Percentiles rank a stretch among this genome's conserved stretches.
Conservation (phyloP, 2,797 vertebrate species). For the Atherinosoma microstoma region DNA sequence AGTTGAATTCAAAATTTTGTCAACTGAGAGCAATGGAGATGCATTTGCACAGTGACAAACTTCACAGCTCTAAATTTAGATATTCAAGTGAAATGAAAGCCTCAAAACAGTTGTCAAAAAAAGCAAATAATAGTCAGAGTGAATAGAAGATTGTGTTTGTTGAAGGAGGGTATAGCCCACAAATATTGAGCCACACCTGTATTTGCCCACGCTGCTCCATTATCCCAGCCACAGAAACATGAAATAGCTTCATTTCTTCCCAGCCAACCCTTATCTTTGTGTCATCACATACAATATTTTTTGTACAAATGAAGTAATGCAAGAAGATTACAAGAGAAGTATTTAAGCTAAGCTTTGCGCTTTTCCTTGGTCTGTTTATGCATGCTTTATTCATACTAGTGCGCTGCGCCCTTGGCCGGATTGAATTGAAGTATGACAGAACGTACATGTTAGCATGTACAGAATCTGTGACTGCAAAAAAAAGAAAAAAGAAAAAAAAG, state of each 20-base stretch:
- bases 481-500: conserved; percentile 26
- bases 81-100: conserved; percentile 36
- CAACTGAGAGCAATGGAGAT: conserved; percentile 13
- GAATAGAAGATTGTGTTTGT: conserved; percentile 75
- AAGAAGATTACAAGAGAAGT: conserved; percentile 7
- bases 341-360: conserved; percentile 23
- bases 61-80: not conserved
- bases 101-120: conserved; percentile 60
- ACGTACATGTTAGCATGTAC: conserved; percentile 6
- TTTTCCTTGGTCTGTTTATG: conserved; percentile 35
- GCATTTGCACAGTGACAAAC: not conserved
- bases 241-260: conserved; percentile 42
- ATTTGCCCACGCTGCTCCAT: conserved; percentile 75
- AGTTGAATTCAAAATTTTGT: not conserved
- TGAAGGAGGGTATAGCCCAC: conserved; percentile 82
- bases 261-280: conserved; percentile 40
- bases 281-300: conserved; percentile 21
- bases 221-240: conserved; percentile 65
- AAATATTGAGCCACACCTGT: conserved; percentile 83
- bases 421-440: conserved; percentile 26
- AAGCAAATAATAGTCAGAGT: conserved; percentile 65
- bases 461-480: conserved; percentile 3
- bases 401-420: conserved; percentile 50
- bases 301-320: conserved; percentile 31
- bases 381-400: conserved; percentile 29